Conservation (phyloP, 2,113 vertebrate species). For the Polypterus senegalus region DNA sequence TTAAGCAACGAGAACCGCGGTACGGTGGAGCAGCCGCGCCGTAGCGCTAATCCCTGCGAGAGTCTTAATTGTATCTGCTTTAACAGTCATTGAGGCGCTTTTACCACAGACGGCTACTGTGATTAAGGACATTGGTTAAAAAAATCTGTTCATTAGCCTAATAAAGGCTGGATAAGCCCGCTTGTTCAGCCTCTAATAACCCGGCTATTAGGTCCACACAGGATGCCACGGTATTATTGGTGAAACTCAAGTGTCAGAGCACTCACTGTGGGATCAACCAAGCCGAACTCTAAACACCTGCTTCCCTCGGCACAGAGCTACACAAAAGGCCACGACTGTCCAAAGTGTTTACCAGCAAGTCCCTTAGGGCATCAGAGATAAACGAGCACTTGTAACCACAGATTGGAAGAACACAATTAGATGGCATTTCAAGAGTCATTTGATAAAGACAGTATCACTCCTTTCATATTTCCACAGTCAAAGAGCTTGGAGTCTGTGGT, state of each 20-base stretch:
- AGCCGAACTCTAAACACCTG: not conserved
- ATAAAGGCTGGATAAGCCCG: conserved; percentile 48
- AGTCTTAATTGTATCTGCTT: conserved; percentile 42
- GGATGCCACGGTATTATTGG: conserved; percentile 34
- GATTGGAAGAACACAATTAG: conserved; percentile 31
- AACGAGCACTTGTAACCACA: conserved; percentile 16
- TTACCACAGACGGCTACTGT: conserved; percentile 32
- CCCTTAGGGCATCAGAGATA: too few species aligned
- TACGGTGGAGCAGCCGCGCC: conserved; percentile 32
- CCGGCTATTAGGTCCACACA: conserved; percentile 35
- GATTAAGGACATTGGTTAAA: conserved; percentile 36
- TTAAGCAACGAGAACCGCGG: conserved; percentile 36
- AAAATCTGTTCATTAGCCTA: conserved; percentile 51
- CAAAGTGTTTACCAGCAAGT: conserved; percentile 5
- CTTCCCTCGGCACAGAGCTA: not conserved
- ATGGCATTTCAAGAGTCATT: conserved; percentile 17
- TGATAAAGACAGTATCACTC: too few species aligned
- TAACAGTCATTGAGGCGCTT: conserved; percentile 34
- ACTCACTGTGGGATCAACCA: conserved; percentile 9
- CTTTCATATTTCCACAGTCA: too few species aligned
- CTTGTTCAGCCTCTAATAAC: conserved; percentile 48
- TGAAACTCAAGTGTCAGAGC: conserved; percentile 8
- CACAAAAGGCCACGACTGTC: conserved; percentile 3
- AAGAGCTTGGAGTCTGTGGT: too few species aligned
- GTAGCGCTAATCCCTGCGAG: conserved; percentile 40